Evolutionary conservation across 1,140 invertebrate species (phyloP), one percentile per base, ranked within the genome.

Genomic region (Anadara kagoshimensis): DNA sequence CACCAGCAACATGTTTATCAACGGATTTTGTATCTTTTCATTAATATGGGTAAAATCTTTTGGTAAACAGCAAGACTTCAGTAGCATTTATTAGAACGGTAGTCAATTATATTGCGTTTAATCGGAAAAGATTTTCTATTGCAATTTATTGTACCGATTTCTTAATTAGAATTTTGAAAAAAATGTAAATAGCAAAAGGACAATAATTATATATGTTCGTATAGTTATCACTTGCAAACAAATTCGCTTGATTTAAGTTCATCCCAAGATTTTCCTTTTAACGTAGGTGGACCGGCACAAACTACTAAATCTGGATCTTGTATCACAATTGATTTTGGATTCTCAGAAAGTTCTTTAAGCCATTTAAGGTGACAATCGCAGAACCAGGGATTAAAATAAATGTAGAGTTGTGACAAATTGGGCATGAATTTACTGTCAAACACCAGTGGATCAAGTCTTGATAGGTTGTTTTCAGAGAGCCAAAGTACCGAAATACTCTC

Each of bases 341-440:
- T 56, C 43, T 74, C 66, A 36, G 73, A 54, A 44, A 64, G 67
- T 49, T 76, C 61, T n/a, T 77, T 44, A 11, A 76, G 49, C 71
- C 74, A 75, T 5, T 69, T 66, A 7, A 76, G 54, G 43, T 74
- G 71, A 29, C 77, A 79, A 58, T 78, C 72, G 51, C 73, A 81
- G 26, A 61, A 69, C 74, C 74, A 78, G 0, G 74, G 77, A 69
- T 76, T 76, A 7, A 12, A 20, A 29, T 81, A 72, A 20, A 79
- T 71, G 53, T 58, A 75, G 18, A 79, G 24, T 7, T 49, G 12
- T 3, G 58, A 69, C 8, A 81, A 29, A 11, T 72, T 36, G 18
- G 76, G 70, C 20, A 68, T 65, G 24, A 68, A 54, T 22, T 58
- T 61, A 20, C 24, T 24, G 53, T 75, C 63, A 5, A 76, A 41